phyloP scores from a whole-genome alignment of 1,140 invertebrate genomes.

The Listronotus oregonensis region DNA sequence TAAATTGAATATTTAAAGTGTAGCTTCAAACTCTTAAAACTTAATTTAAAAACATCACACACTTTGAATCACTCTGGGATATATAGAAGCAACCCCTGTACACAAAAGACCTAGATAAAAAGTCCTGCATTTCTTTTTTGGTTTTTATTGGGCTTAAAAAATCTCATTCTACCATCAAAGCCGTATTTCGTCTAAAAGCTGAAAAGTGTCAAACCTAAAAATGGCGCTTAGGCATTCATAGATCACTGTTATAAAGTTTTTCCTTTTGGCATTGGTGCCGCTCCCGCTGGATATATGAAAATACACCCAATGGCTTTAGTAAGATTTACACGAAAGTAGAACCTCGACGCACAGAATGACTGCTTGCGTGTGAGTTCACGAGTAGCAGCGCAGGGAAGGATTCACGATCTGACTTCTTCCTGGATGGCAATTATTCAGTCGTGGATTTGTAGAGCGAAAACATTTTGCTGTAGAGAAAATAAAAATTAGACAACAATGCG shows the following conservation, averaged over 20 bases:
- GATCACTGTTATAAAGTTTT: slow-evolving; percentile 17
- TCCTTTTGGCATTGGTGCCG: slow-evolving; percentile 12
- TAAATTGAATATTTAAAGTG: no score
- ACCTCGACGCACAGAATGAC: slow-evolving; percentile 16
- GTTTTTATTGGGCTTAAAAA: no score
- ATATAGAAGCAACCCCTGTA: no score
- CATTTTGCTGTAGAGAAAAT: slow-evolving; percentile 5
- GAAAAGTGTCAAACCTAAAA: slow-evolving; percentile 1
- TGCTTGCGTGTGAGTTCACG: slow-evolving; percentile 6
- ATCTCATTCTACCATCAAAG: no score
- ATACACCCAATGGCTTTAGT: slow-evolving; percentile 15
- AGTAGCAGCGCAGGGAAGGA: slow-evolving; percentile 4
- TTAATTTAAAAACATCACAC: no score
- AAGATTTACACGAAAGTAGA: slow-evolving; percentile 9
- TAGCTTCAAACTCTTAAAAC: no score
- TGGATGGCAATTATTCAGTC: slow-evolving; percentile 21
- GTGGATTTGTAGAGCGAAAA: slow-evolving; percentile 7
- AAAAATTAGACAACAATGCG: slow-evolving; percentile 1
- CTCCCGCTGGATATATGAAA: slow-evolving; percentile 24
- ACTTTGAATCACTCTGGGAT: no score
- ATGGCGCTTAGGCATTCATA: slow-evolving; percentile 17
- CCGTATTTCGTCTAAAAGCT: background rate
- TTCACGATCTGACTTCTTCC: slow-evolving; percentile 19
- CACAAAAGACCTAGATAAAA: no score
- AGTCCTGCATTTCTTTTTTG: no score